Evolutionary conservation across 2,888 invertebrate genomes (phyloP), one percentile per base, ranked within the genome.

Genomic region (Trissolcus japonicus): DNA sequence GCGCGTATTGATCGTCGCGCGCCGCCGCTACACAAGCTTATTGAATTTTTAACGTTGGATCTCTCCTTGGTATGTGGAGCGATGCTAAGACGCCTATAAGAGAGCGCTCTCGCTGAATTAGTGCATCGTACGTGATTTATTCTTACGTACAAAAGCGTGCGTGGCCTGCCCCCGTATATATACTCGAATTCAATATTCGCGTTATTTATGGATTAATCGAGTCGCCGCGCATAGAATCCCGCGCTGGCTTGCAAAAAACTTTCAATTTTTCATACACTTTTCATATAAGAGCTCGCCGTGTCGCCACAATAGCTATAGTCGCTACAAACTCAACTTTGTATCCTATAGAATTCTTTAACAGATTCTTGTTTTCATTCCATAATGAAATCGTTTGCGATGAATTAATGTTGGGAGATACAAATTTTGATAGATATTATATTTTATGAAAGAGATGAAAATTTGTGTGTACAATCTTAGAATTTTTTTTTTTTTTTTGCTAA

Each of bases 131-230:
- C 61, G 74, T 75, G 74, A 75, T 75, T 75, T 75, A 75, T 68
- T 75, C 61, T 62, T 63, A 57, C 50, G 21, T 60, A 46, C 66
- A 40, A 59, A n/a, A 57, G 48, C 57, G 17, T 48, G 25, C 17
- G 67, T 25, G 25, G 25, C 16, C 14, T 66, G 51, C 50, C 11
- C n/a, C 43, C 41, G 48, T 59, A 41, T 40, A 57, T 59, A 54
- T 55, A 61, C 56, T 61, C 61, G 66, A 53, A 67, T 74, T 67
- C 73, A 74, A 74, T 74, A 74, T 61, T 74, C 66, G 56, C 73
- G 66, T 74, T 74, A 66, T 74, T 74, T 74, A 73, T 65, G 72
- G 72, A 73, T 73, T 73, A 73, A 73, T 73, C 65, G 65, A 54
- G 65, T 51, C 25, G 50, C 65, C 53, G 63, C 40, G 57, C 72